These are phyloP conservation scores for Platysternon megacephalum DNA, from an alignment of 2,113 vertebrate species.

Conservation along the genomic window DNA sequence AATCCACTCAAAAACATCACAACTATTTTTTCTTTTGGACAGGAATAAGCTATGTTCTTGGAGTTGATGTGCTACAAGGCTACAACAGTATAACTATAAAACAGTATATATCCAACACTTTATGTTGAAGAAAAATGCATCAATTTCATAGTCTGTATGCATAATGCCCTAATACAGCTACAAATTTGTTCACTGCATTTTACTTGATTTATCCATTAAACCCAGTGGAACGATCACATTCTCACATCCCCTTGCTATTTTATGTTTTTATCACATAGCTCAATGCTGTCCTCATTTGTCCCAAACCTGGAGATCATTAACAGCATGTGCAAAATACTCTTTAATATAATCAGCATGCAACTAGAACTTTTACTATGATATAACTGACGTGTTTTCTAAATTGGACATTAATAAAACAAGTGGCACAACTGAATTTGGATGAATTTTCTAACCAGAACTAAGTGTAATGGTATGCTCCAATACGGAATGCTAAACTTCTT, in stretches of 20 bases:
- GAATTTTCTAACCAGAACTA: slow-evolving; percentile 11
- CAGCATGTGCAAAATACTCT: slow-evolving; percentile 62
- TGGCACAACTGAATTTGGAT: slow-evolving; percentile 64
- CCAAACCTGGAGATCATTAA: slow-evolving; percentile 78
- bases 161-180: slow-evolving; percentile 81
- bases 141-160: slow-evolving; percentile 74
- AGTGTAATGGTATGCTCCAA: not conserved
- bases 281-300: slow-evolving; percentile 66
- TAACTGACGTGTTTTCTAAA: slow-evolving; percentile 63
- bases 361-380: slow-evolving; percentile 44
- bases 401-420: slow-evolving; percentile 60
- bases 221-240: slow-evolving; percentile 61
- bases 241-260: slow-evolving; percentile 67
- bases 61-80: slow-evolving; percentile 87
- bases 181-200: slow-evolving; percentile 71
- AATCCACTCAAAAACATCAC: slow-evolving; percentile 90
- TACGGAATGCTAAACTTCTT: slow-evolving; percentile 64
- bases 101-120: slow-evolving; percentile 82
- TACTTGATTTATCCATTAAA: slow-evolving; percentile 71
- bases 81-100: slow-evolving; percentile 88
- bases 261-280: slow-evolving; percentile 57
- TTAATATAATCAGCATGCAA: slow-evolving; percentile 67
- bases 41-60: slow-evolving; percentile 89
- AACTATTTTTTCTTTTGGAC: slow-evolving; percentile 81
- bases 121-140: slow-evolving; percentile 77